A percentile compares a stretch with the other conserved stretches of the same genome.
phyloP scores from a whole-genome alignment of 2,888 invertebrate species.

The Leptinotarsa haldemani region DNA sequence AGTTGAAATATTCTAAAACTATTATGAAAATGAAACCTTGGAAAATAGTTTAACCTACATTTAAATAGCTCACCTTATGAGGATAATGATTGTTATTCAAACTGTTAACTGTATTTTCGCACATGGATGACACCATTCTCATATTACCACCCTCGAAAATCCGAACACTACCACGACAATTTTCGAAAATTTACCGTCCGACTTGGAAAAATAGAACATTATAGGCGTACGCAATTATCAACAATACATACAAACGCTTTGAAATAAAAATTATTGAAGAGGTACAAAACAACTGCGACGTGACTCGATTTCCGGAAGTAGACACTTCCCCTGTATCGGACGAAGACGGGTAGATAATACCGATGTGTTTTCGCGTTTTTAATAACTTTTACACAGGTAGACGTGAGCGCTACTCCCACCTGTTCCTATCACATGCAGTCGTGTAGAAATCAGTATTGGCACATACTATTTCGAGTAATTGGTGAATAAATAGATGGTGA shows the following conservation, averaged over 20 bases:
- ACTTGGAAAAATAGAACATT: slow-evolving; percentile 7
- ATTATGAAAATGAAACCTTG: neutral
- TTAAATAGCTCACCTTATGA: slow-evolving; percentile 43
- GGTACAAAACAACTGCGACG: slow-evolving; percentile 29
- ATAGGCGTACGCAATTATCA: slow-evolving; percentile 14
- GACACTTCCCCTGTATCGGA: slow-evolving; percentile 20
- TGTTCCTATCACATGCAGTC: slow-evolving; percentile 23
- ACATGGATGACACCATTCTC: slow-evolving; percentile 40
- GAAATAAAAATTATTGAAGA: slow-evolving; percentile 37
- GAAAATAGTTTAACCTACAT: neutral
- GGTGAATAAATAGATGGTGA: slow-evolving; percentile 32
- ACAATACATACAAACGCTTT: slow-evolving; percentile 35
- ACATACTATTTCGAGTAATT: slow-evolving; percentile 32
- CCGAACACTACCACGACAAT: neutral
- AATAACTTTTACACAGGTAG: slow-evolving; percentile 26
- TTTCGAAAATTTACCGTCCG: neutral
- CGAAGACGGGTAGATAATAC: slow-evolving; percentile 18
- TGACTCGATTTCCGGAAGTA: slow-evolving; percentile 30
- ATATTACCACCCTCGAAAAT: neutral
- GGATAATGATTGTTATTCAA: slow-evolving; percentile 45
- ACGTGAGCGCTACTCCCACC: slow-evolving; percentile 22
- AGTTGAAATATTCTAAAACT: too few species aligned
- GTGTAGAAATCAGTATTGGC: slow-evolving; percentile 42
- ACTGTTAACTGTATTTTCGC: slow-evolving; percentile 35
- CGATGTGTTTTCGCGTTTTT: neutral